Evolutionary conservation across 2,888 invertebrate genomes (phyloP), one percentile per base, ranked within the genome.

Genomic region (Cenopis cana): DNA sequence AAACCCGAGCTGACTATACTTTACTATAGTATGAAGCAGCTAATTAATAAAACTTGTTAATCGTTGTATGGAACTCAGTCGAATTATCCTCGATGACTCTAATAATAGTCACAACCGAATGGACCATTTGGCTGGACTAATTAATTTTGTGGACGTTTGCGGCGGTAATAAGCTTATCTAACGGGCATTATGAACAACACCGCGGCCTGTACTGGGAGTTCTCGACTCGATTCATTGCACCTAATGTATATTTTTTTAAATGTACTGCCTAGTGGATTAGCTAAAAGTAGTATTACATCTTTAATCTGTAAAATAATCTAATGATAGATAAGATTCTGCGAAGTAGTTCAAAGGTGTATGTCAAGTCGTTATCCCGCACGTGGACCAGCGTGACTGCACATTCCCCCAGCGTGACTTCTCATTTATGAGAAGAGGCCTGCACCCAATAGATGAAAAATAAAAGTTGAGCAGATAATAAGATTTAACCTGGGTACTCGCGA

Each of bases 141-240:
- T 93, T 92, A 93, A 92, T 91, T 90, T 89, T 80, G 84, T 85
- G 86, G 81, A 86, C 87, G 85, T 87, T 89, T 85, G 87, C 80
- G 85, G 86, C 76, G 73, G 84, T 88, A 88, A 90, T 90, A 88
- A 88, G 89, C 90, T 91, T 92, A 92, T 91, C 92, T 91, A 89
- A 89, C 84, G 88, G 86, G 85, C 84, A 88, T 90, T 89, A n/a
- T 79, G 80, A 60, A 70, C 70, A 70, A 69, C 52, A 59, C 50
- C 64, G 74, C 77, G 78, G 76, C 80, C 81, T 81, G 81, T 80
- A 76, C 76, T 66, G 72, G 75, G 74, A 70, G 76, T 71, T 81
- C 77, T 80, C 78, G 78, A 78, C 80, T 77, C 77, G 71, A 59
- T 66, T n/a, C 24, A 24, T 24, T 24, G 24, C 4, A 24, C 24